Conservation (phyloP, 2,797 vertebrate genomes). For the Enteromius afrohamiltoni region DNA sequence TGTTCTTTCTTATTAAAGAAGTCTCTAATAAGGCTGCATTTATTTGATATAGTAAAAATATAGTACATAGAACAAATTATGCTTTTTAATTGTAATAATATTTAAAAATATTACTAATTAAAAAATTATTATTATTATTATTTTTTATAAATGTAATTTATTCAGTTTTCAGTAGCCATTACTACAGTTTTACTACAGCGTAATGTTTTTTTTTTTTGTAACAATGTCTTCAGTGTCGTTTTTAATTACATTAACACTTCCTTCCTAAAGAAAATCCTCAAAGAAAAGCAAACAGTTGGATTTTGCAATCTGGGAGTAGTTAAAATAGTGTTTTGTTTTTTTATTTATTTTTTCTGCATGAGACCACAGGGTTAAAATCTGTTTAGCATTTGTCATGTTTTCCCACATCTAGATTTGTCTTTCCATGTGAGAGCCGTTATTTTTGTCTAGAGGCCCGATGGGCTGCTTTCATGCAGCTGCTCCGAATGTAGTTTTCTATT, state of each 20-base stretch:
- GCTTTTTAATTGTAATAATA: too few species aligned
- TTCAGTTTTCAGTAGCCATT: background rate
- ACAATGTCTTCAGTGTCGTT: background rate
- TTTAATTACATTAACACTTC: background rate
- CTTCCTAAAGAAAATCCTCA: background rate
- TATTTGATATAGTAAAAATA: background rate
- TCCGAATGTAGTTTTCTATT: background rate
- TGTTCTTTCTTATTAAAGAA: background rate
- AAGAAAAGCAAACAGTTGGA: background rate
- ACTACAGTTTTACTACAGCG: background rate
- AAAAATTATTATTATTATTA: too few species aligned
- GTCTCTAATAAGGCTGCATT: background rate
- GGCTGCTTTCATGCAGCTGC: slow-evolving; percentile 1
- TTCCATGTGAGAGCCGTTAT: slow-evolving; percentile 3
- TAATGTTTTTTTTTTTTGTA: background rate
- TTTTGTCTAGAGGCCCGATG: slow-evolving; percentile 1
- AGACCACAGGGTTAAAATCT: slow-evolving; percentile 5
- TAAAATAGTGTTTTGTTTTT: background rate
- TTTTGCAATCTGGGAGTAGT: background rate
- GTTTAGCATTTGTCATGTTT: slow-evolving; percentile 33
- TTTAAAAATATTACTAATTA: too few species aligned
- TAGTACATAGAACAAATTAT: too few species aligned
- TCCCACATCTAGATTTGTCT: slow-evolving; percentile 18
- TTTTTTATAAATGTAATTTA: background rate
- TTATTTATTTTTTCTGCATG: background rate